Percentiles rank a stretch among this genome's conserved stretches.
Conservation (phyloP, 2,888 invertebrate species). For the Cephus runcator region DNA sequence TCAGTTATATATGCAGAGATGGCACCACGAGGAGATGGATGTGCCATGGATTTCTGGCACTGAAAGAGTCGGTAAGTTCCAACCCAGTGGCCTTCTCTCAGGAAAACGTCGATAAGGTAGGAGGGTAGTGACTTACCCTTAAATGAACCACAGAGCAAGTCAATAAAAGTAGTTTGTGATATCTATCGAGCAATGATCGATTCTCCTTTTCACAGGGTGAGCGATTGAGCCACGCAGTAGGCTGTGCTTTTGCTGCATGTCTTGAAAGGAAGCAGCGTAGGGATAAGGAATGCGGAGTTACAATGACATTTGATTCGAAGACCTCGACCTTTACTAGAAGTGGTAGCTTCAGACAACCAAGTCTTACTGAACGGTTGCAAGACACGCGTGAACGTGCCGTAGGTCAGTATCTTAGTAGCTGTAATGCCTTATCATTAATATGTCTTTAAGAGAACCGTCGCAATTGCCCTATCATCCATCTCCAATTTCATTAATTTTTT, state of each 20-base stretch:
- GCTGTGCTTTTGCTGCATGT: constrained; percentile 98
- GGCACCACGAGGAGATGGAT: constrained; percentile 99
- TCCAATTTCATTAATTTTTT: not conserved
- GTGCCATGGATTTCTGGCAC: constrained; percentile 98
- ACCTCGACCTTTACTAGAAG: constrained; percentile 92
- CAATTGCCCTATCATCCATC: not conserved
- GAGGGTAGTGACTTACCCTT: not conserved
- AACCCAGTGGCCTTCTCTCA: not conserved
- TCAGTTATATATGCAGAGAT: constrained; percentile 98
- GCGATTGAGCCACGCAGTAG: constrained; percentile 97
- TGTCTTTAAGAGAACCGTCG: not conserved
- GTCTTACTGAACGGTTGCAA: constrained; percentile 80
- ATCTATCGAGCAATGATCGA: not conserved
- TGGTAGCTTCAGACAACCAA: constrained; percentile 90
- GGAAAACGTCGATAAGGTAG: constrained; percentile 13
- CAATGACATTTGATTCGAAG: constrained; percentile 91
- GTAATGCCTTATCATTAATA: not conserved
- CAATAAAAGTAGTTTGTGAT: not conserved
- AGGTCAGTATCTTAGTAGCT: constrained; percentile 59
- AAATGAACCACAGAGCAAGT: not conserved
- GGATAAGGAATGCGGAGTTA: constrained; percentile 95
- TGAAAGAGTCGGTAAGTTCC: constrained; percentile 83
- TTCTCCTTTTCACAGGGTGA: constrained; percentile 77
- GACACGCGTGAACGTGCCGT: constrained; percentile 70
- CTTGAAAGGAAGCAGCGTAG: constrained; percentile 96